phyloP scores from a whole-genome alignment of 2,113 vertebrate species.

The Burhinus oedicnemus region DNA sequence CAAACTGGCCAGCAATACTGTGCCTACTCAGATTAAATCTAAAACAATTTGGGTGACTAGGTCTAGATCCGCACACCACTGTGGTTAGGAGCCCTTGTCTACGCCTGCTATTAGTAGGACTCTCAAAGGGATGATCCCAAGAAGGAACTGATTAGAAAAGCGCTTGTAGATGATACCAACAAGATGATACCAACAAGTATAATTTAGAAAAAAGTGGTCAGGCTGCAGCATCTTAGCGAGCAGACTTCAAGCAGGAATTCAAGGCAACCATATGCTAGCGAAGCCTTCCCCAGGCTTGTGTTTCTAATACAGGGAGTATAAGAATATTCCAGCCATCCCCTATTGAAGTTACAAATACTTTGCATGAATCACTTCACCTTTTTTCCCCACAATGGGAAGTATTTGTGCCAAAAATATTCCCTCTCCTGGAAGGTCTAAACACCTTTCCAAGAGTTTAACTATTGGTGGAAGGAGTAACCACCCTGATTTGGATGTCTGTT shows the following conservation, averaged over 20 bases:
- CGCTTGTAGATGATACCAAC: not conserved
- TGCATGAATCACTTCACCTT: not conserved
- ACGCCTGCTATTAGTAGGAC: not conserved
- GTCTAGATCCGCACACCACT: not conserved
- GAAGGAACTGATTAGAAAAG: not conserved
- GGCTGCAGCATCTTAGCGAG: not conserved
- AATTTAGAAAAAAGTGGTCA: not conserved
- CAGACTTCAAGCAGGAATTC: not conserved
- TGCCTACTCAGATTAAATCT: not conserved
- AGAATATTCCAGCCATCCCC: not conserved
- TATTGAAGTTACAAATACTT: not conserved
- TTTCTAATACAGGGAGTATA: not conserved
- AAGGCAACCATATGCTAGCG: rapidly evolving
- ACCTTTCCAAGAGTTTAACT: not conserved
- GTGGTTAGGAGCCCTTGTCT: not conserved
- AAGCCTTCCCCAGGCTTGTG: not conserved
- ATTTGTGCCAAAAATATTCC: not conserved
- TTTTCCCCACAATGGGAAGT: not conserved
- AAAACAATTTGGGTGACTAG: not conserved
- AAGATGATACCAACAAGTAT: not conserved
- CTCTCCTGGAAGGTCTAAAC: not conserved
- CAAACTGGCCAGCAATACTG: not conserved
- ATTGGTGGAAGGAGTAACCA: not conserved
- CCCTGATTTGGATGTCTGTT: not conserved
- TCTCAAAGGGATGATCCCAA: not conserved